Base-by-base conservation (phyloP, 1,140 invertebrate species). In the Drosophila pachea region DNA sequence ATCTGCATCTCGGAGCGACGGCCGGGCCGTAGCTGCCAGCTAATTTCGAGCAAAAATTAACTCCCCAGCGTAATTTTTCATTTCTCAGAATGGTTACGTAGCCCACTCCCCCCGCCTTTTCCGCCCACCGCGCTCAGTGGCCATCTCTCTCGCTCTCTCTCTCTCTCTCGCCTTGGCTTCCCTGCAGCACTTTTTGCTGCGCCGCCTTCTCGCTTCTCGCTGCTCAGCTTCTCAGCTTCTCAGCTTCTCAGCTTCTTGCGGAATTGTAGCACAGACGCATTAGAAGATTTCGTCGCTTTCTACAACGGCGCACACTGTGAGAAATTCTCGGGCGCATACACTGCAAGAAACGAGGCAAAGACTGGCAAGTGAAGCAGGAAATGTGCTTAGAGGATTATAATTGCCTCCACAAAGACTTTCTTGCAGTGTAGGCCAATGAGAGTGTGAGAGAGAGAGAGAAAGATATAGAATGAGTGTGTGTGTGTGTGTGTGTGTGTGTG, bases 31-130 rank as follows among this genome's bases (percentile, higher is more conserved):
- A 38, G 76, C 81, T 84, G 81, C 43, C 81, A 81, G 81, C 81
- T 84, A 86, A 84, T 84, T 84, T 84, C 73, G 67, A 78, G 61
- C 69, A 86, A 86, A 86, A 84, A 84, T 84, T 86, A 86, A 81
- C 81, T 84, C 74, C 63, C 78, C 65, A 84, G 76, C 71, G 78
- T 86, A 84, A 84, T 84, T 84, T 86, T 84, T 84, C 81, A 86
- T 86, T 84, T 84, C 81, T 84, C 55, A 70, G 81, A 86, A 56
- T 86, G 86, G 73, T 60, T 64, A 79, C 79, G 62, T 75, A 61
- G 66, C 78, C 58, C 48, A 42, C 68, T 47, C 58, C 40, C n/a
- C n/a, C n/a, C n/a, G n/a, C n/a, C n/a, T n/a, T n/a, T n/a, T 36
- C 36, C 11, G 42, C 52, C 33, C 29, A 29, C 42, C 16, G n/a